These are phyloP conservation scores for Chelonus formosanus DNA, from an alignment of 2,888 invertebrate genomes.

Conservation along the genomic window DNA sequence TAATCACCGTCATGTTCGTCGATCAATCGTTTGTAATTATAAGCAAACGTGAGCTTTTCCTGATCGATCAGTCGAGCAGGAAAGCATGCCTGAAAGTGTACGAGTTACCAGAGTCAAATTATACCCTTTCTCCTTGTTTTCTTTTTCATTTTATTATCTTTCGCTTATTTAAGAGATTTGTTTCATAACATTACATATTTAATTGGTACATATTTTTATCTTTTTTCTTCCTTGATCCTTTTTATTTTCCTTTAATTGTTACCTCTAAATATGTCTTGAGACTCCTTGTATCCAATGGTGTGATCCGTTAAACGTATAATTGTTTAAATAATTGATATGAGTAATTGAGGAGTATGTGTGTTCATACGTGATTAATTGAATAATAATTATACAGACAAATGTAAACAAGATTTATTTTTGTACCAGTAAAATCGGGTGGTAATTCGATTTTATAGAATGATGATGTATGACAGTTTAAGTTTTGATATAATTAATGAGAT, in stretches of 20 bases:
- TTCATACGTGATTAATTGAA: not conserved
- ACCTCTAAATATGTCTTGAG: slow-evolving; percentile 8
- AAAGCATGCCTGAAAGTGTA: slow-evolving; percentile 48
- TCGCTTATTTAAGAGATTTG: slow-evolving; percentile 2
- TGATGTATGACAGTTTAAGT: not conserved
- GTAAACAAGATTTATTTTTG: slow-evolving; percentile 25
- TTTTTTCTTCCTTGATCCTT: not conserved
- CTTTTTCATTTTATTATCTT: slow-evolving; percentile 13
- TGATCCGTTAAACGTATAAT: not conserved
- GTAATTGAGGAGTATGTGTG: slow-evolving; percentile 4
- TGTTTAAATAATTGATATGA: slow-evolving; percentile 4
- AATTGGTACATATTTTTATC: too few species aligned
- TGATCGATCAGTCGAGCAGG: slow-evolving; percentile 2
- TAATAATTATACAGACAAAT: slow-evolving; percentile 12
- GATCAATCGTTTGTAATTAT: slow-evolving; percentile 9
- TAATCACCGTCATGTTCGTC: slow-evolving; percentile 26
- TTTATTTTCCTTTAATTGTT: slow-evolving; percentile 10
- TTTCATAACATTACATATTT: slow-evolving; percentile 1
- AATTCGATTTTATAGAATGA: not conserved
- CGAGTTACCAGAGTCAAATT: slow-evolving; percentile 50
- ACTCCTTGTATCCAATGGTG: slow-evolving; percentile 1
- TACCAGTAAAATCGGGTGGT: slow-evolving; percentile 11
- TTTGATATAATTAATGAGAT: not conserved
- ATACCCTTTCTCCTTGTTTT: slow-evolving; percentile 34
- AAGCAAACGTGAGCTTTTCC: slow-evolving; percentile 6